Percentiles rank a stretch among this genome's conserved stretches.
Conservation (phyloP, 2,113 vertebrate species). For the Meleagris gallopavo region DNA sequence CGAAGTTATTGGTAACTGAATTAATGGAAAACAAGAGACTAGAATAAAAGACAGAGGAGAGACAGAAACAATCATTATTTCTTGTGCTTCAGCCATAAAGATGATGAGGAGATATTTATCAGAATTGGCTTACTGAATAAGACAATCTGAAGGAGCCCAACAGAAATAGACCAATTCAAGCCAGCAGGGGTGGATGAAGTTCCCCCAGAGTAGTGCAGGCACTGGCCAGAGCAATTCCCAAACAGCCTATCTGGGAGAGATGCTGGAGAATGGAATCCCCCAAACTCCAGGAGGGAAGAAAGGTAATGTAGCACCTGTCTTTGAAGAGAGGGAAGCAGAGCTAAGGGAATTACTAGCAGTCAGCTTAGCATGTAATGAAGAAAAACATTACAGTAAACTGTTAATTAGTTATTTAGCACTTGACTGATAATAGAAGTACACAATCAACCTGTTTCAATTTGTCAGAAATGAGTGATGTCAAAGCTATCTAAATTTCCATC, state of each 20-base stretch:
- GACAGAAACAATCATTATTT: neutral
- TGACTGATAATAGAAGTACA: neutral
- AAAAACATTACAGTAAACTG: neutral
- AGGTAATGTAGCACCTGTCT: neutral
- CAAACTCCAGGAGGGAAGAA: neutral
- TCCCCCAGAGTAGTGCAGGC: slow-evolving; percentile 34
- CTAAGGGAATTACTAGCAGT: neutral
- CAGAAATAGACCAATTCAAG: slow-evolving; percentile 23
- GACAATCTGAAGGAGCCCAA: neutral
- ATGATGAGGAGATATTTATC: neutral
- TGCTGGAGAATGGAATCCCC: neutral
- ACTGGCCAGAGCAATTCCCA: slow-evolving; percentile 36
- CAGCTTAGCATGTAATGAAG: neutral
- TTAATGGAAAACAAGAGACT: neutral
- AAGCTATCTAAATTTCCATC: neutral
- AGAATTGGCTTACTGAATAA: neutral
- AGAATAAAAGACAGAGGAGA: neutral
- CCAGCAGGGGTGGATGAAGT: slow-evolving; percentile 15
- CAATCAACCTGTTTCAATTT: neutral
- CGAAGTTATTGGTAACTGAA: neutral
- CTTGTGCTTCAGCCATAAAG: neutral
- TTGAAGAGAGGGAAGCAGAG: neutral
- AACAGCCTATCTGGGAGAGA: neutral
- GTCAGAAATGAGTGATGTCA: neutral
- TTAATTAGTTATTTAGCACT: neutral